Conservation (phyloP, 2,797 vertebrate genomes). For the Oreochromis mossambicus region DNA sequence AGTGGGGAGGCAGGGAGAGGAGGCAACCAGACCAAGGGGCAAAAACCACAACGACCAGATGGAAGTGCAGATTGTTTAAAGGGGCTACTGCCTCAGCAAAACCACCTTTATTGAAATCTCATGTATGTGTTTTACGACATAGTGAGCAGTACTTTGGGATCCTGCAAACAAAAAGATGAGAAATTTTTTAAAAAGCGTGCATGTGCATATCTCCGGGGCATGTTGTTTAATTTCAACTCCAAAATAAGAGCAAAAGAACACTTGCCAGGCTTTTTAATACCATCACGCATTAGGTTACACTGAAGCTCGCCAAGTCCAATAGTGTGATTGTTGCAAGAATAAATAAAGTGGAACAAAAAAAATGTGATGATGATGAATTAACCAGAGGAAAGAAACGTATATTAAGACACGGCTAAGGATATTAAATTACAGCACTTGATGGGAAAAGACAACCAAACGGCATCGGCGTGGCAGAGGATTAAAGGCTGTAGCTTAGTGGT, state of each 20-base stretch:
- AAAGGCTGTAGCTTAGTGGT: constrained; percentile 31
- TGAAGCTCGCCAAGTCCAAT: constrained; percentile 43
- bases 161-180: constrained; percentile 36
- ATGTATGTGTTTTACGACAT: constrained; percentile 38
- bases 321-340: constrained; percentile 41
- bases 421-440: constrained; percentile 38
- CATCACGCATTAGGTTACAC: constrained; percentile 40
- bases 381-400: constrained; percentile 29
- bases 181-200: background rate
- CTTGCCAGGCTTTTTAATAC: constrained; percentile 23
- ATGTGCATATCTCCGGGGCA: background rate
- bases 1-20: background rate
- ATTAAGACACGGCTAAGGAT: constrained; percentile 24
- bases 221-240: constrained; percentile 36
- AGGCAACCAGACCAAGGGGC: constrained; percentile 22
- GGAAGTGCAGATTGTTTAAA: constrained; percentile 71
- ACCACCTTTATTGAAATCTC: constrained; percentile 58
- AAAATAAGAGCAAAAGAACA: constrained; percentile 24
- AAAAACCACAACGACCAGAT: constrained; percentile 69
- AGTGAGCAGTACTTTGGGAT: constrained; percentile 9
- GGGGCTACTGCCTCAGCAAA: constrained; percentile 61
- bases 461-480: constrained; percentile 35
- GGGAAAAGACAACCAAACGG: constrained; percentile 30
- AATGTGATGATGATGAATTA: constrained; percentile 55
- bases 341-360: constrained; percentile 27